A percentile compares a stretch with the other conserved stretches of the same genome.
Conservation (phyloP, 2,888 invertebrate species). For the Stenodema calcarata region DNA sequence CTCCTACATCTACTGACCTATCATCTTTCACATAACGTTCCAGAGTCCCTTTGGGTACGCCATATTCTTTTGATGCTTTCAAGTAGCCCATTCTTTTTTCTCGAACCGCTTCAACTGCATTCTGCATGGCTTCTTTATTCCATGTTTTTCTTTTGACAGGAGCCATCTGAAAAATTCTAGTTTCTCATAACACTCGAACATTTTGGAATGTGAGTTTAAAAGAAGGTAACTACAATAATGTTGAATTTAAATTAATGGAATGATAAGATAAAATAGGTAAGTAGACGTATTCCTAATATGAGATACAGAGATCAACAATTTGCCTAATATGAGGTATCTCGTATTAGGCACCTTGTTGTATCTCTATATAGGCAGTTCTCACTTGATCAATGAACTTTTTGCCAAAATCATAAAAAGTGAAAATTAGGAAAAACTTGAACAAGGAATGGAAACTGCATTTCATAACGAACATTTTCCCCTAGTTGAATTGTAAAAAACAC, state of each 20-base stretch:
- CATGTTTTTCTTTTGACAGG: constrained; percentile 2
- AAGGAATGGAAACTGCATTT: neutral
- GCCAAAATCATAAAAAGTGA: neutral
- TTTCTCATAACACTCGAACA: neutral
- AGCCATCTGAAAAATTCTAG: constrained; percentile 10
- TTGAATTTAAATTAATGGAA: neutral
- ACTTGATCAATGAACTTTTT: neutral
- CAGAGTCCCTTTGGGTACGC: constrained; percentile 25
- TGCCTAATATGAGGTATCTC: constrained; percentile 20
- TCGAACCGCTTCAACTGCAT: constrained; percentile 17
- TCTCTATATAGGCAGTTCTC: constrained; percentile 10
- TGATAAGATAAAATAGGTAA: neutral
- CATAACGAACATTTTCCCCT: neutral
- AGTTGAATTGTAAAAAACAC: neutral
- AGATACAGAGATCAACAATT: neutral
- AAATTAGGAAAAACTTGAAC: neutral
- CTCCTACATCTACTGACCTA: constrained; percentile 42
- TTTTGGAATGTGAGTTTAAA: too few relatives aligned
- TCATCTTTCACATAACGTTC: constrained; percentile 19
- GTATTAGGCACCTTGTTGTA: neutral
- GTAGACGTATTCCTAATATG: neutral
- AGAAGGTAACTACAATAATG: too few relatives aligned
- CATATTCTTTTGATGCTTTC: constrained; percentile 21
- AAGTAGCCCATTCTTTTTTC: constrained; percentile 26
- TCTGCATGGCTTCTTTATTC: constrained; percentile 47